Percentiles rank a stretch among this genome's conserved stretches.
These are phyloP conservation scores for Hypolimnas misippus DNA, from an alignment of 2,888 invertebrate species.

Conservation along the genomic window DNA sequence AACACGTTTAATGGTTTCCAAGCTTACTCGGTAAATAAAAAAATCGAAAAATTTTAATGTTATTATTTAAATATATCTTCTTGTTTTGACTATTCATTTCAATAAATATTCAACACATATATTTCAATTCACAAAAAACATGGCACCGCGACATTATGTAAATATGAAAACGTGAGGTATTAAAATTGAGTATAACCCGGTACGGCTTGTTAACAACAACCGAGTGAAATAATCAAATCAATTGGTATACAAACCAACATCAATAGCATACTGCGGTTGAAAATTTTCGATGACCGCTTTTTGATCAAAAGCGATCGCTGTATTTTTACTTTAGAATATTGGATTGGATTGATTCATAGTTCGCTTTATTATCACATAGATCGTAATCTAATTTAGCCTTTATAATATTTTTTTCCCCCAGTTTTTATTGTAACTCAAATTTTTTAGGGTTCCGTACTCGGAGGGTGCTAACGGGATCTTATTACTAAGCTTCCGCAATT, in stretches of 20 bases:
- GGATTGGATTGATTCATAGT: background rate
- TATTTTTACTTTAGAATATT: conserved; percentile 11
- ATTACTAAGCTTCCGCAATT: no score
- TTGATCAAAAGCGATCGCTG: background rate
- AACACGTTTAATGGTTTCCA: no score
- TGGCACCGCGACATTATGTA: conserved; percentile 13
- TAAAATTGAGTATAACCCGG: conserved; percentile 36
- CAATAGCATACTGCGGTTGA: conserved; percentile 12
- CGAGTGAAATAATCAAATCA: conserved; percentile 35
- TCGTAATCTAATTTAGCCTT: background rate
- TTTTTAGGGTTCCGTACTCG: background rate
- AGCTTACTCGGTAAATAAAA: no score
- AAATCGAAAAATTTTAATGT: no score
- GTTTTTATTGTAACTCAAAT: background rate
- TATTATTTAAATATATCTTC: no score
- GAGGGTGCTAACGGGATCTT: no score
- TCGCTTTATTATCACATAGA: background rate
- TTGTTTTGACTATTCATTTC: no score
- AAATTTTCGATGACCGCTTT: conserved; percentile 20
- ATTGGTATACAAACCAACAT: conserved; percentile 18
- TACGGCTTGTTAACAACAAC: conserved; percentile 33
- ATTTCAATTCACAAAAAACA: background rate
- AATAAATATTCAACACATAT: no score
- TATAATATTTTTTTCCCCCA: background rate
- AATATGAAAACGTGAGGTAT: conserved; percentile 32